Evolutionary conservation across 2,113 vertebrate species (phyloP).

Genomic region (Tautogolabrus adspersus): DNA sequence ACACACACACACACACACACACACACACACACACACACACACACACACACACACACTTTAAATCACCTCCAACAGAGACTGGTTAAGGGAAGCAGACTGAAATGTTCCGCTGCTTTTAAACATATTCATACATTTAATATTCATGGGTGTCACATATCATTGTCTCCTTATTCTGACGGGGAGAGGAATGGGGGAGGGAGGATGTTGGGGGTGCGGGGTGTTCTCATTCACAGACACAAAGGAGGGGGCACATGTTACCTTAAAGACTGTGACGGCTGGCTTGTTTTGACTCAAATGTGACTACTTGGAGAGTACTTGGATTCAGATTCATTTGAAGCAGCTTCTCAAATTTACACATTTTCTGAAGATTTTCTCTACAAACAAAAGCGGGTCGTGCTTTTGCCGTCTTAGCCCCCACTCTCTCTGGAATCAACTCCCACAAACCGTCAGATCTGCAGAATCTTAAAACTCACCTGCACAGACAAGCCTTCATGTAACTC

Average conservation of each 20-base stretch:
- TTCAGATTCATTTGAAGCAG: too few relatives aligned
- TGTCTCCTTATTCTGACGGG: constrained; percentile 29
- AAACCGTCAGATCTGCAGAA: too few relatives aligned
- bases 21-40: constrained; percentile 1
- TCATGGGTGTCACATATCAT: constrained; percentile 39
- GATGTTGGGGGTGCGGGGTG: background rate
- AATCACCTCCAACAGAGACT: constrained; percentile 4
- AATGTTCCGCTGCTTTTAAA: constrained; percentile 29
- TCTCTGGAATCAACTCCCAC: too few relatives aligned
- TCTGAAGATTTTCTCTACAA: too few relatives aligned
- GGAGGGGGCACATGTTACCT: constrained; percentile 30
- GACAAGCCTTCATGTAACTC: too few relatives aligned
- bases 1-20: background rate
- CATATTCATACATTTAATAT: constrained; percentile 47
- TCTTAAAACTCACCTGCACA: too few relatives aligned
- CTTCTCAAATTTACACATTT: too few relatives aligned
- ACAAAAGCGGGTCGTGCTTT: too few relatives aligned
- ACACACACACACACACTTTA: constrained; percentile 13
- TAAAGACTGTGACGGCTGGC: background rate
- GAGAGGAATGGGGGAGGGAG: background rate
- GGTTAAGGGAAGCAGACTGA: constrained; percentile 15
- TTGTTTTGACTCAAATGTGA: background rate
- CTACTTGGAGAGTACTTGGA: background rate
- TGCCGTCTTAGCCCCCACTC: too few relatives aligned
- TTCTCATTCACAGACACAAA: constrained; percentile 48